A percentile compares a stretch with the other conserved stretches of the same genome.
Conservation (phyloP, 2,797 vertebrate genomes). For the Anguilla marmorata region DNA sequence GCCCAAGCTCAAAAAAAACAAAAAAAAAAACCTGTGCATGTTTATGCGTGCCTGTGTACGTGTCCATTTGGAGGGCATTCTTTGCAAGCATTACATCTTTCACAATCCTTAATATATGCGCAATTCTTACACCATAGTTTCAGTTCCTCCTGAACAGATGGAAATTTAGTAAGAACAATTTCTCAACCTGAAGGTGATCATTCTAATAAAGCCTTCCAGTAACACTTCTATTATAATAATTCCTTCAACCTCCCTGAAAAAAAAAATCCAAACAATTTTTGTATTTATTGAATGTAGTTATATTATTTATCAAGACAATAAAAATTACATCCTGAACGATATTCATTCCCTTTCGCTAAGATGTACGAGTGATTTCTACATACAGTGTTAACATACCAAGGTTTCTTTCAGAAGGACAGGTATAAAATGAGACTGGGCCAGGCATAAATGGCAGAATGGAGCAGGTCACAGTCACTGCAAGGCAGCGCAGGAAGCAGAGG, state of each 20-base stretch:
- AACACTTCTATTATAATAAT: not conserved
- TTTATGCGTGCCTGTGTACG: constrained; percentile 17
- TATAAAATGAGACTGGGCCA: not conserved
- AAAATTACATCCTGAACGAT: constrained; percentile 69
- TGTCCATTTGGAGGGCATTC: not conserved
- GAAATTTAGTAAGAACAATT: not conserved
- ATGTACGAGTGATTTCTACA: constrained; percentile 54
- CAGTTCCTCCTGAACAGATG: not conserved
- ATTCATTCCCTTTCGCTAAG: constrained; percentile 53
- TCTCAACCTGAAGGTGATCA: not conserved
- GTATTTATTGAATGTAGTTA: constrained; percentile 47
- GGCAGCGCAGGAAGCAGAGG: constrained; percentile 8
- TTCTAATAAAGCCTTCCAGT: not conserved
- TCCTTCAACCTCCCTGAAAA: not conserved
- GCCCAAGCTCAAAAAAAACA: not conserved
- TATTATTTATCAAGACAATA: constrained; percentile 61
- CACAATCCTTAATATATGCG: not conserved
- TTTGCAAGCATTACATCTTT: not conserved
- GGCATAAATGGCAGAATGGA: constrained; percentile 4
- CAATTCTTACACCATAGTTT: not conserved
- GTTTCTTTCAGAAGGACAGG: constrained; percentile 22
- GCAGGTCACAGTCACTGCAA: not conserved
- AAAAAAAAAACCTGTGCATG: not conserved
- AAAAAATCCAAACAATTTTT: not conserved
- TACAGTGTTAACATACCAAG: constrained; percentile 53